Conservation (phyloP, 1,140 invertebrate genomes). For the Meteorus sp. region DNA sequence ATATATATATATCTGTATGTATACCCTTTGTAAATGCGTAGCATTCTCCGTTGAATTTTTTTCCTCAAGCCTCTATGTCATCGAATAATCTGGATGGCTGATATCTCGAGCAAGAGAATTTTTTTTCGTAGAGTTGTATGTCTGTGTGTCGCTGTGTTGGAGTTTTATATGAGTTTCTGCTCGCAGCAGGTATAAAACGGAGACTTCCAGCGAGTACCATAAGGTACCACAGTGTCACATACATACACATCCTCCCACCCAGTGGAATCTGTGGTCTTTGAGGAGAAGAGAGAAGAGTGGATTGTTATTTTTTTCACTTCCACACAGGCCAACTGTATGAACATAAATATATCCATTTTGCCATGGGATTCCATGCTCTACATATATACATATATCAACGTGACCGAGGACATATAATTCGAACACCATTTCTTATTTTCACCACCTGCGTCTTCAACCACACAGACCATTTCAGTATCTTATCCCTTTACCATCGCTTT, state of each 20-base stretch:
- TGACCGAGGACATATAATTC: conserved; percentile 40
- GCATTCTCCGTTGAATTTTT: conserved; percentile 23
- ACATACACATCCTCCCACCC: background rate
- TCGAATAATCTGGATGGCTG: conserved; percentile 28
- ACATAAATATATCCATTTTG: no score
- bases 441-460: no score
- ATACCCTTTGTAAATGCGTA: conserved; percentile 9
- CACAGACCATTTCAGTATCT: no score
- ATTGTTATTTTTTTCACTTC: no score
- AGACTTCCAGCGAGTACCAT: background rate
- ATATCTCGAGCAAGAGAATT: conserved; percentile 28
- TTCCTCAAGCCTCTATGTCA: conserved; percentile 20
- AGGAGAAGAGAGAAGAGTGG: no score
- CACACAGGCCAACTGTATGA: no score
- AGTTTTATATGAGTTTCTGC: background rate
- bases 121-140: conserved; percentile 2
- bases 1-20: no score
- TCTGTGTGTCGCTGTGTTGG: background rate
- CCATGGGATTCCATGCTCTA: conserved; percentile 27
- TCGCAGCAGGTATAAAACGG: conserved; percentile 11
- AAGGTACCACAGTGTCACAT: conserved; percentile 7
- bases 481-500: no score
- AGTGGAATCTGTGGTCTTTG: no score
- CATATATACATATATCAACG: conserved; percentile 36
- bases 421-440: conserved; percentile 27